These are phyloP conservation scores for Umimayanthus chanpuru DNA, from an alignment of 92 coral and sea anemone species.

Conservation along the genomic window DNA sequence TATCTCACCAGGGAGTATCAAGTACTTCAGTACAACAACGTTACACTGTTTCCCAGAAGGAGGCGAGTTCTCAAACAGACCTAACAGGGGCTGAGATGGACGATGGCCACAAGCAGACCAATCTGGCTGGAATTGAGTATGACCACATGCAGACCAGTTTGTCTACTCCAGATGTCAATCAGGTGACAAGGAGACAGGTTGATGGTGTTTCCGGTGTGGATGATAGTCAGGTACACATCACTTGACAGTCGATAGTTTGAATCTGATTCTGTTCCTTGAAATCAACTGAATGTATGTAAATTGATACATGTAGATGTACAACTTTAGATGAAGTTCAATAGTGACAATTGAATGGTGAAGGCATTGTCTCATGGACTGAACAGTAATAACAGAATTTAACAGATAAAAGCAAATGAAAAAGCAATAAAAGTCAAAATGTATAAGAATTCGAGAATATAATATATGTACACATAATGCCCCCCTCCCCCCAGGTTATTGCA, in stretches of 20 bases:
- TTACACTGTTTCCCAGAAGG: neutral
- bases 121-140: neutral
- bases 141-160: conserved; percentile 19
- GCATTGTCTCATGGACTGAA: too few relatives aligned
- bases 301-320: too few relatives aligned
- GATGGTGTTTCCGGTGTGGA: neutral
- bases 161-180: neutral
- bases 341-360: too few relatives aligned
- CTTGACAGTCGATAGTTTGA: neutral
- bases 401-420: too few relatives aligned
- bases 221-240: conserved; percentile 9
- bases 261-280: neutral
- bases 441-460: too few relatives aligned
- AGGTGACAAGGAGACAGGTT: neutral
- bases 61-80: conserved; percentile 33
- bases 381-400: too few relatives aligned
- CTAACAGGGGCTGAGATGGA: conserved; percentile 2
- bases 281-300: neutral
- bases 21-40: neutral
- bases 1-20: neutral
- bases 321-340: too few relatives aligned
- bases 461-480: too few relatives aligned
- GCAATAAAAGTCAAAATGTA: too few relatives aligned
- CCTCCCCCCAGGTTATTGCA: too few relatives aligned
- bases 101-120: conserved; percentile 16